Evolutionary conservation across 1,140 invertebrate species (phyloP).

Genomic region (Scaptodrosophila lebanonensis): DNA sequence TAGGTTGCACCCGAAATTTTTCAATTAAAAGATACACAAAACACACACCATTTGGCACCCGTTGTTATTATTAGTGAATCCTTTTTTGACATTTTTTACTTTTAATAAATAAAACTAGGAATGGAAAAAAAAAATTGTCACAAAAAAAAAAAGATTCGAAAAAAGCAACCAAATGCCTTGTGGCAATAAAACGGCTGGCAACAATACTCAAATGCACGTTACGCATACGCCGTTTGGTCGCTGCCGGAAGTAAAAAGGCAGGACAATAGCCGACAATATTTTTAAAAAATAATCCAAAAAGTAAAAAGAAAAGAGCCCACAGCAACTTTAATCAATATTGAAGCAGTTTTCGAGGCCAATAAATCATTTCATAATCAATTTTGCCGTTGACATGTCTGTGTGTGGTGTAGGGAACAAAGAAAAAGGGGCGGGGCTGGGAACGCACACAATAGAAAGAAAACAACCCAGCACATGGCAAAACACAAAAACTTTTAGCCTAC

Average conservation of each 20-base stretch:
- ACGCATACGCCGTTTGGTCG: conserved; percentile 38
- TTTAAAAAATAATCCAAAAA: conserved; percentile 14
- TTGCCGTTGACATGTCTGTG: conserved; percentile 56
- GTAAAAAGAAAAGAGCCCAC: conserved; percentile 8
- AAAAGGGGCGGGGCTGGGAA: conserved; percentile 23
- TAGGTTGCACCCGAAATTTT: too few relatives aligned
- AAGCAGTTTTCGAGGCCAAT: conserved; percentile 73
- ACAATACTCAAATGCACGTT: conserved; percentile 18
- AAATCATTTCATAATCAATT: conserved; percentile 75
- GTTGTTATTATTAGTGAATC: background rate
- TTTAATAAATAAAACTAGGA: conserved; percentile 35
- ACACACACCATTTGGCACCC: conserved; percentile 7
- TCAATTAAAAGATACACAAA: too few relatives aligned
- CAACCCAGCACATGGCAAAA: conserved; percentile 38
- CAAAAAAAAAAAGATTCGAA: conserved; percentile 16
- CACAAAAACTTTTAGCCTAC: conserved; percentile 53
- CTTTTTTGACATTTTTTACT: conserved; percentile 17
- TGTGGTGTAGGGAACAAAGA: background rate
- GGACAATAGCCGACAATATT: conserved; percentile 41
- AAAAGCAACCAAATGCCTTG: conserved; percentile 53
- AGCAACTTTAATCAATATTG: conserved; percentile 73
- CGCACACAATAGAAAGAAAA: conserved; percentile 29
- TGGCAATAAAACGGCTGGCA: conserved; percentile 47
- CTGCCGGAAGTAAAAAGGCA: conserved; percentile 7
- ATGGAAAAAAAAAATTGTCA: conserved; percentile 32